phyloP scores from a whole-genome alignment of 2,113 vertebrate genomes.

The Gadus chalcogrammus region DNA sequence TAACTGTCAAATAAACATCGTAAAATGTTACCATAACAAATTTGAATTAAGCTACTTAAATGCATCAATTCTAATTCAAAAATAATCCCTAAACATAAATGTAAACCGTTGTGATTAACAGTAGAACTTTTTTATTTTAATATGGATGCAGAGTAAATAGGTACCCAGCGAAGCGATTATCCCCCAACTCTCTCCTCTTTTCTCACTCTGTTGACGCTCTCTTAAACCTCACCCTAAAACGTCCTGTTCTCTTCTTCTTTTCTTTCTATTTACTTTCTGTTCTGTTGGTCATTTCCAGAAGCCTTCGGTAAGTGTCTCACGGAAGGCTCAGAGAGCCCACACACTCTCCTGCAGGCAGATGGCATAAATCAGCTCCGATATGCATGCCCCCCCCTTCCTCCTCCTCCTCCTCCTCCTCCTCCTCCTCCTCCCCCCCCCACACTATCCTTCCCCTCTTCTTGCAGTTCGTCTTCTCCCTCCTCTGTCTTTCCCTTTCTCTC shows the following conservation, averaged over 20 bases:
- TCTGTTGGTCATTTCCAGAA: constrained; percentile 87
- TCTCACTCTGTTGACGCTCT: constrained; percentile 5
- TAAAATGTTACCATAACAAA: neutral
- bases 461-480: no score
- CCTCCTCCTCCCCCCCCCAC: no score
- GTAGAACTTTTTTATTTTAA: no score
- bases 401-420: no score
- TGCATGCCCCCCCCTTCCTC: constrained; percentile 72
- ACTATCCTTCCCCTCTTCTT: no score
- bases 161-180: constrained; percentile 18
- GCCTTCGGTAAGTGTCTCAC: constrained; percentile 94
- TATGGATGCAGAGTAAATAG: no score
- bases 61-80: neutral
- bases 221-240: constrained; percentile 48
- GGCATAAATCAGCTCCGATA: constrained; percentile 77
- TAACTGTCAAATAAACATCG: neutral
- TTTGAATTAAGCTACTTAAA: neutral
- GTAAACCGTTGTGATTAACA: neutral
- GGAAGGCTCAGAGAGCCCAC: constrained; percentile 68
- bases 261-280: constrained; percentile 60
- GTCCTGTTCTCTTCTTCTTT: constrained; percentile 71
- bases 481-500: no score
- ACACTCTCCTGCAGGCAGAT: constrained; percentile 81
- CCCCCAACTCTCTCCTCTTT: constrained; percentile 19
- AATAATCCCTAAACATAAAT: neutral